Evolutionary conservation across 2,113 vertebrate species (phyloP).

Genomic region (Sebastes fasciatus): DNA sequence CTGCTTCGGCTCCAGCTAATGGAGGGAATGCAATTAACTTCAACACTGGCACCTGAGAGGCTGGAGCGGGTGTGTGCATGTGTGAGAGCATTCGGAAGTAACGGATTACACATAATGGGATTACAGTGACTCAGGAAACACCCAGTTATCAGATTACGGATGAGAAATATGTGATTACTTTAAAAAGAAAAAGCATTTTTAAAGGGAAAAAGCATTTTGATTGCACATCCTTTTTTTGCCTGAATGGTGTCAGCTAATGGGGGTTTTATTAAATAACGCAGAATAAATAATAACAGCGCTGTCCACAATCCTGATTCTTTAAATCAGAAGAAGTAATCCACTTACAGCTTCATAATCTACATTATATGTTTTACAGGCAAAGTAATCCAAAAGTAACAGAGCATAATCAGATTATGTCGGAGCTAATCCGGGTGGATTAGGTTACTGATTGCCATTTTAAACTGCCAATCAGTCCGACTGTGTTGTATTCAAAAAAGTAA

Average conservation of each 20-base stretch:
- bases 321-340: constrained; percentile 70
- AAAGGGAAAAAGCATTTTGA: constrained; percentile 12
- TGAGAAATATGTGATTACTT: constrained; percentile 49
- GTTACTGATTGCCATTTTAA: constrained; percentile 55
- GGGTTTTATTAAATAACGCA: not conserved
- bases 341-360: constrained; percentile 62
- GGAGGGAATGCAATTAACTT: constrained; percentile 85
- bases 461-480: constrained; percentile 35
- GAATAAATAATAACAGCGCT: constrained; percentile 14
- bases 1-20: constrained; percentile 76
- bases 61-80: constrained; percentile 46
- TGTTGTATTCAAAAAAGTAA: constrained; percentile 27
- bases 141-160: constrained; percentile 71
- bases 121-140: constrained; percentile 77
- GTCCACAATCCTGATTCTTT: constrained; percentile 35
- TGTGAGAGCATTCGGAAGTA: constrained; percentile 67
- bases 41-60: constrained; percentile 80
- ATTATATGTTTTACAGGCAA: constrained; percentile 55
- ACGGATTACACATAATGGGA: constrained; percentile 77
- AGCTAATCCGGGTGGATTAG: constrained; percentile 67
- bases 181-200: not conserved
- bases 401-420: constrained; percentile 75
- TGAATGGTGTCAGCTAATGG: constrained; percentile 23
- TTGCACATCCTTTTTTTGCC: not conserved
- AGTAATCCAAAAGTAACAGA: constrained; percentile 70